A percentile compares a stretch with the other conserved stretches of the same genome.
Conservation (phyloP, 1,140 invertebrate species). For the Polypedilum vanderplanki region DNA sequence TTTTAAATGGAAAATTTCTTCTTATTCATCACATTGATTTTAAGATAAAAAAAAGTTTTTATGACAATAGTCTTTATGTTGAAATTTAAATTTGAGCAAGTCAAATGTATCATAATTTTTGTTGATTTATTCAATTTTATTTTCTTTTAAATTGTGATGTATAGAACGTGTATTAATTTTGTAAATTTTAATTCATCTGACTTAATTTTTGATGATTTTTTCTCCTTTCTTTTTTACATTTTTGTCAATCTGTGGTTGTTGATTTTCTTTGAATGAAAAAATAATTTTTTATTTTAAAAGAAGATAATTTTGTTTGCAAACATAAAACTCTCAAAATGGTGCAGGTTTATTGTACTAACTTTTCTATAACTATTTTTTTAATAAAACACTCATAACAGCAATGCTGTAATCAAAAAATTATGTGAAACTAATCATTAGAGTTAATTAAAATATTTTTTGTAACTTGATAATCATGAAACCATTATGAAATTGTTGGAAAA, state of each 20-base stretch:
- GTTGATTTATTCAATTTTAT: conserved; percentile 2
- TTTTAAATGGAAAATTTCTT: neutral
- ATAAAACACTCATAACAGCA: neutral
- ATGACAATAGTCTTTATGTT: conserved; percentile 1
- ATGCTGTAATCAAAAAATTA: neutral
- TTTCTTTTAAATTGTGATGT: conserved; percentile 1
- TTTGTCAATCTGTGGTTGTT: neutral
- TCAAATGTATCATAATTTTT: conserved; percentile 11
- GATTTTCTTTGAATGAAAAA: neutral
- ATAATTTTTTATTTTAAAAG: neutral
- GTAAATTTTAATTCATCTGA: neutral
- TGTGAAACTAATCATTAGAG: conserved; percentile 13
- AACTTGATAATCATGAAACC: neutral
- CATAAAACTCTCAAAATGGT: neutral
- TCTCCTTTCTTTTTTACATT: neutral
- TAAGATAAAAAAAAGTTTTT: neutral
- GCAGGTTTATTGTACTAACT: neutral
- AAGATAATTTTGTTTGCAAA: conserved; percentile 5
- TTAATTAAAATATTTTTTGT: conserved; percentile 10
- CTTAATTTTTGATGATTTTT: neutral
- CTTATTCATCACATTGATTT: conserved; percentile 4
- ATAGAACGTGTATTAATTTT: neutral
- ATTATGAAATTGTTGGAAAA: too few species aligned
- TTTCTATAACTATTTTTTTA: neutral
- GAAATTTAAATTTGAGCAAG: neutral